Percentiles rank a stretch among this genome's conserved stretches.
Conservation (phyloP, 2,888 invertebrate species). For the Luperina nickerlii region DNA sequence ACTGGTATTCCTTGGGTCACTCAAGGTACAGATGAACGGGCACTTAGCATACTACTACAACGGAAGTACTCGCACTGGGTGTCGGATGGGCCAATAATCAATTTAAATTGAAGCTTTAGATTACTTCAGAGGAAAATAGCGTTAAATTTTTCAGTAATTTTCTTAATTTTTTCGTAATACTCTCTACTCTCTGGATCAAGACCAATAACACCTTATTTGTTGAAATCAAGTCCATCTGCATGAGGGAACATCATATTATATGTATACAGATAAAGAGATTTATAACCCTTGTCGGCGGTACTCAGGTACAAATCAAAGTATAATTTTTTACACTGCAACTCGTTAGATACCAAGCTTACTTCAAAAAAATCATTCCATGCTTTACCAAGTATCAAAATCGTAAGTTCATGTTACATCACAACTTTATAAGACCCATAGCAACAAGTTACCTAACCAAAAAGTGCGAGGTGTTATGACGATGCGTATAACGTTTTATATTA, state of each 20-base stretch:
- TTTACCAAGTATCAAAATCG: neutral
- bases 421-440: slow-evolving; percentile 33
- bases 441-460: slow-evolving; percentile 52
- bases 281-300: too few species aligned
- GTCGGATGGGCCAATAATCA: too few species aligned
- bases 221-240: neutral
- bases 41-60: too few species aligned
- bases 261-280: neutral
- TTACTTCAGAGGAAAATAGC: neutral
- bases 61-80: too few species aligned
- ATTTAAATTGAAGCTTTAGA: neutral
- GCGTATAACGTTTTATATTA: slow-evolving; percentile 47
- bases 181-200: too few species aligned
- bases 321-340: neutral
- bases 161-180: too few species aligned
- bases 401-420: slow-evolving; percentile 31
- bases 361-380: neutral
- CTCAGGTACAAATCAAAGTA: neutral
- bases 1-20: too few species aligned
- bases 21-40: too few species aligned
- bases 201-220: neutral
- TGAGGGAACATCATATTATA: too few species aligned
- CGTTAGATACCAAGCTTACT: neutral
- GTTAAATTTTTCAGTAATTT: too few species aligned
- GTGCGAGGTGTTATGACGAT: slow-evolving; percentile 45